phyloP scores from a whole-genome alignment of 1,140 invertebrate species.

The Mycetomoellerius zeteki region DNA sequence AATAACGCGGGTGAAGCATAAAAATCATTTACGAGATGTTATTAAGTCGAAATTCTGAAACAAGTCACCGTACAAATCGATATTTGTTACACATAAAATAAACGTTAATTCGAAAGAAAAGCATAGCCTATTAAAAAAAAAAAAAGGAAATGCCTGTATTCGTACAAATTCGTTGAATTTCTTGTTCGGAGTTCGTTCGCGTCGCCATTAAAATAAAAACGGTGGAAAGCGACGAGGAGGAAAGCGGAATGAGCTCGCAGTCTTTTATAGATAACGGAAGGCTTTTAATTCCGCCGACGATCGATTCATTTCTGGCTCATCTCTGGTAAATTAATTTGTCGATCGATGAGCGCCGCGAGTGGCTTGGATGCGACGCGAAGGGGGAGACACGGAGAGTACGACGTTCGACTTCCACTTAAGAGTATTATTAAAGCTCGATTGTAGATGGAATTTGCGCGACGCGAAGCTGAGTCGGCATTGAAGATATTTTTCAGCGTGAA shows the following conservation, averaged over 20 bases:
- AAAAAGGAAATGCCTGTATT: neutral
- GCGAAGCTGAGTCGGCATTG: neutral
- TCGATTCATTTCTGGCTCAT: slow-evolving; percentile 20
- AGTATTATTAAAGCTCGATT: slow-evolving; percentile 25
- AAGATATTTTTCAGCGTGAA: neutral
- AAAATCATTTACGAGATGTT: slow-evolving; percentile 8
- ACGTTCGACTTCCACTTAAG: slow-evolving; percentile 2
- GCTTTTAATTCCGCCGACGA: slow-evolving; percentile 13
- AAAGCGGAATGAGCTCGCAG: neutral
- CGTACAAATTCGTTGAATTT: neutral
- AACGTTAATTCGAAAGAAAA: neutral
- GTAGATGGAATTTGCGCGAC: neutral
- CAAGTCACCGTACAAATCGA: slow-evolving; percentile 18
- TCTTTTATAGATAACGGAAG: neutral
- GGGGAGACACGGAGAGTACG: neutral
- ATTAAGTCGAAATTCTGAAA: slow-evolving; percentile 37
- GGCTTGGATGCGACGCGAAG: neutral
- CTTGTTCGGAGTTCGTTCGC: slow-evolving; percentile 11
- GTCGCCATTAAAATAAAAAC: slow-evolving; percentile 23
- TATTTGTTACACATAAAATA: slow-evolving; percentile 37
- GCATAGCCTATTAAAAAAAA: neutral
- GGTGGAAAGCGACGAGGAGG: slow-evolving; percentile 28
- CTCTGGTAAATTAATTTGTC: slow-evolving; percentile 23
- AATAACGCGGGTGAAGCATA: slow-evolving; percentile 3
- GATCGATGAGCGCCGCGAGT: slow-evolving; percentile 19